Evolutionary conservation across 2,797 vertebrate species (phyloP), one percentile per base, ranked within the genome.

Genomic region (Cygnus olor): DNA sequence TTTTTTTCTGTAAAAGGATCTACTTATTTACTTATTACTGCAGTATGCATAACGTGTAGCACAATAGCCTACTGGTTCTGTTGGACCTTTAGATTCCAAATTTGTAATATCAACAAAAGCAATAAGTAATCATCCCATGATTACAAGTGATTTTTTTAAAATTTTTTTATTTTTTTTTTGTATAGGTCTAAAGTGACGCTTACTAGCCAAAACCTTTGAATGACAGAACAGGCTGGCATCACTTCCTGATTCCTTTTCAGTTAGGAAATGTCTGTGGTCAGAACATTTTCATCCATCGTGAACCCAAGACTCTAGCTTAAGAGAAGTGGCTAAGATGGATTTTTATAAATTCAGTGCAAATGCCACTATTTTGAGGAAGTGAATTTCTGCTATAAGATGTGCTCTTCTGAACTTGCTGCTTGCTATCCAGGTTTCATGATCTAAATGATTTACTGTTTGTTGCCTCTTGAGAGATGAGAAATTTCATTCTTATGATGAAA

Each of bases 241-340:
- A 90, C 88, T 96, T 96, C 94, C 84, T 1, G 0, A 85, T 96
- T 95, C 71, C 57, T 87, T 93, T 91, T 90, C 72, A 15, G 69
- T 76, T 90, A 47, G 30, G 79, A 96, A 94, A 95, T 81, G 51
- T 94, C 88, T 94, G 91, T 94, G 91, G 91, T 94, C 66, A 92
- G 58, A 80, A 30, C 21, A 44, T 95, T 95, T 94, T 89, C 72
- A 93, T 94, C 42, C 82, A 63, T 71, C 11, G 0, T 85, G 80
- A 94, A 78, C 74, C 47, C 44, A 83, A 77, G 70, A 72, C 76
- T 69, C 28, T 76, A 83, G 80, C 60, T 86, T 88, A 94, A 89
- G 92, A 84, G 95, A 97, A 96, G 96, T 95, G 95, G 88, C 69
- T 93, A 83, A 92, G 93, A 79, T 60, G 95, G 86, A 95, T 89